These are phyloP conservation scores for Euplagia quadripunctaria DNA, from an alignment of 2,888 invertebrate genomes.

Conservation along the genomic window DNA sequence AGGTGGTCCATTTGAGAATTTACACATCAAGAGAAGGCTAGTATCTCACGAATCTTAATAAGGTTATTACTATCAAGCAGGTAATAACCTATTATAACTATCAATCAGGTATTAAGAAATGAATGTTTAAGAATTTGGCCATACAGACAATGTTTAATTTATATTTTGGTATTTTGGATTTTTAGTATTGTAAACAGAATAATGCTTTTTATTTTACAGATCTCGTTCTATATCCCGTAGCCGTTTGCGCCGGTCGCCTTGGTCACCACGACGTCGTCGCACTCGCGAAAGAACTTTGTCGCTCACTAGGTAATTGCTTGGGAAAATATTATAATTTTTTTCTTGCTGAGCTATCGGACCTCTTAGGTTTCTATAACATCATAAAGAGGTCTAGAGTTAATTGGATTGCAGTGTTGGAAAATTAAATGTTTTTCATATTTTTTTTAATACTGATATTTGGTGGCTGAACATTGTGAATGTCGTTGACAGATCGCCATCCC, in stretches of 20 bases:
- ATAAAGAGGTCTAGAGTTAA: no score
- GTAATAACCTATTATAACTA: no score
- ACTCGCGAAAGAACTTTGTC: constrained; percentile 78
- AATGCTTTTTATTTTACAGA: constrained; percentile 67
- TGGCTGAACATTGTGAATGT: background rate
- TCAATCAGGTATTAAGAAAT: no score
- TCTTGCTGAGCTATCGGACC: no score
- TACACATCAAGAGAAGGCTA: no score
- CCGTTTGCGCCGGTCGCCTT: constrained; percentile 81
- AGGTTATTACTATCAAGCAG: no score
- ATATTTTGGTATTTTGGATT: background rate
- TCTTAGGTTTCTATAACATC: no score
- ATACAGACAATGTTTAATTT: background rate
- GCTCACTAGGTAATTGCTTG: constrained; percentile 68
- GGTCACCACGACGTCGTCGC: constrained; percentile 80
- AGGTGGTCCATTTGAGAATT: no score
- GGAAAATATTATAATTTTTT: background rate
- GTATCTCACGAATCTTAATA: no score
- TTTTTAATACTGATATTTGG: background rate
- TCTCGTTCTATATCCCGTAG: constrained; percentile 90
- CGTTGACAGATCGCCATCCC: constrained; percentile 74
- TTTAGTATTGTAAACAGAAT: background rate
- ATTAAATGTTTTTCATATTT: no score
- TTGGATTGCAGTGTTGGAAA: no score
- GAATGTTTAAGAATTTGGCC: no score